Base-by-base conservation (phyloP, 1,140 invertebrate genomes). In the Drosophila baimaii region DNA sequence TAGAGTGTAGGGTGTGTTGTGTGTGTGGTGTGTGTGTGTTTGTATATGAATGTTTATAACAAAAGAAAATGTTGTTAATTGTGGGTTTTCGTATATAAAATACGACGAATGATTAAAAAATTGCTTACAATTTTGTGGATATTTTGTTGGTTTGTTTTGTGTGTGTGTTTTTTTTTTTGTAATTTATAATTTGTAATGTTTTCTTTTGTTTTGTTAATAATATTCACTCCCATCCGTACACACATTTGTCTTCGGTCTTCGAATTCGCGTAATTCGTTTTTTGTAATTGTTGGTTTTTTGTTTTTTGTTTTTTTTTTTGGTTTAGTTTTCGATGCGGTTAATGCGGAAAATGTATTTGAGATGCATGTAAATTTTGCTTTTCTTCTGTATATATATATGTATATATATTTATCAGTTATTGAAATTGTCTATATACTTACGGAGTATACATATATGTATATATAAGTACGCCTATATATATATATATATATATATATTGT, bases 51-150 rank as follows among this genome's bases (percentile, higher is more conserved):
- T 25, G 23, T 71, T 39, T 35, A 10, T 35, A 73, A 73, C 59
- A 57, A 75, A 77, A 64, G 69, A 52, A 73, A 78, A 73, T 44
- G 41, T 52, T 41, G 39, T 25, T 49, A 49, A 63, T 49, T 57
- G 41, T 61, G n/a, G n/a, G 33, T 74, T 65, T 31, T 62, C 52
- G 65, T 81, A 64, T 88, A 62, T 77, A 56, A 83, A 89, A 88
- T 89, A 81, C 77, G 84, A 74, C 64, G 49, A 89, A 89, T 83
- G 68, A 80, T 77, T 83, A 89, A 77, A 84, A 88, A 88, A 74
- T 80, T 77, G 84, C 80, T 63, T 74, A 89, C 76, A 89, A 89
- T 71, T 78, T 56, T 71, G n/a, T 62, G 70, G 41, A 52, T 75
- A 52, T 46, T 77, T 44, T 75, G 33, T 68, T 72, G 29, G 25